These are phyloP conservation scores for Larimichthys crocea DNA, from an alignment of 2,113 vertebrate species.

Conservation along the genomic window DNA sequence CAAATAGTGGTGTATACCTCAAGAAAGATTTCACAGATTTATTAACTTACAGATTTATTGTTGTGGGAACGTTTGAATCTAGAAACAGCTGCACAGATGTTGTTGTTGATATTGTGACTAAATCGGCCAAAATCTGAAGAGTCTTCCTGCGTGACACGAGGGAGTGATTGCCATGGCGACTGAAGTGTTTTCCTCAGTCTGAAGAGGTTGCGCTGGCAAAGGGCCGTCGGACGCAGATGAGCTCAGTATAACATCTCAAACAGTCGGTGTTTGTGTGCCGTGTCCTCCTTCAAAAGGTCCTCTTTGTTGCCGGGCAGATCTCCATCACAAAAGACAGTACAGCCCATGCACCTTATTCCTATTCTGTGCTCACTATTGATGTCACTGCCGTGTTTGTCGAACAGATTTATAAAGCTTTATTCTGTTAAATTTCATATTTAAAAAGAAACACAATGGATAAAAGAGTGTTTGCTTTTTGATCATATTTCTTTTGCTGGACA, in stretches of 20 bases:
- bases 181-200: constrained; percentile 58
- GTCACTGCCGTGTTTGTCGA: constrained; percentile 13
- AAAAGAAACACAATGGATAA: constrained; percentile 3
- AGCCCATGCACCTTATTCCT: constrained; percentile 5
- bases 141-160: constrained; percentile 8
- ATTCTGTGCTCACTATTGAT: constrained; percentile 15
- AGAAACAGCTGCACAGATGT: constrained; percentile 2
- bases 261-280: constrained; percentile 22
- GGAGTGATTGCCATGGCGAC: constrained; percentile 52
- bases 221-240: constrained; percentile 31
- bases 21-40: background rate
- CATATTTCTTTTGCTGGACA: background rate
- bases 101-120: constrained; percentile 15
- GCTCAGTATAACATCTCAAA: constrained; percentile 54
- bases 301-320: constrained; percentile 49
- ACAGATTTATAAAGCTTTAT: background rate
- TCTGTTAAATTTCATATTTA: background rate
- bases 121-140: constrained; percentile 17
- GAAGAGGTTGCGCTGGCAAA: constrained; percentile 28
- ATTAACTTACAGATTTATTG: too few species aligned
- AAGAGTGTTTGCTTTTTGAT: constrained; percentile 8
- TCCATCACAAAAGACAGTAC: constrained; percentile 58
- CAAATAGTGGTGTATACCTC: background rate
- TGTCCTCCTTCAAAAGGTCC: constrained; percentile 46
- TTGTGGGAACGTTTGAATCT: background rate